A percentile compares a stretch with the other conserved stretches of the same genome.
Evolutionary conservation across 2,888 invertebrate genomes (phyloP).

Genomic region (Cephalotes varians): DNA sequence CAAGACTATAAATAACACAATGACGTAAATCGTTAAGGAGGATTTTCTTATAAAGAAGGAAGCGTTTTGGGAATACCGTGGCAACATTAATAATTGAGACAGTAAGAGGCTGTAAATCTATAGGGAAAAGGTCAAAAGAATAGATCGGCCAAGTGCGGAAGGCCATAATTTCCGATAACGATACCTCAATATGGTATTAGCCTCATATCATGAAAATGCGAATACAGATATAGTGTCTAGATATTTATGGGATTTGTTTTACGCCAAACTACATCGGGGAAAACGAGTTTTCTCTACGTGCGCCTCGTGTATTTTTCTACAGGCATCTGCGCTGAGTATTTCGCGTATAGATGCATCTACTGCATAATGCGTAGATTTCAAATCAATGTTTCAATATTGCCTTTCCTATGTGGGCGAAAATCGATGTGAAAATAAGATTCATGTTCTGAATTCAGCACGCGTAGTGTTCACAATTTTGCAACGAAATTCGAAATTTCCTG

Average conservation of each 20-base stretch:
- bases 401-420: background rate
- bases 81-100: slow-evolving; percentile 20
- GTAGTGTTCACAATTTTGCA: background rate
- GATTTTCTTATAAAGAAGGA: background rate
- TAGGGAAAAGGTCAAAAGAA: slow-evolving; percentile 15
- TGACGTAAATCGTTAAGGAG: slow-evolving; percentile 1
- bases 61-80: background rate
- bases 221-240: background rate
- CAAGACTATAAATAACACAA: slow-evolving; percentile 3
- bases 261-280: background rate
- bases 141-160: background rate
- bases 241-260: slow-evolving; percentile 29
- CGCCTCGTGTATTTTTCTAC: background rate
- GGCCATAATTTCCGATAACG: slow-evolving; percentile 21
- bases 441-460: background rate
- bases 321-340: slow-evolving; percentile 1
- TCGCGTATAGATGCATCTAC: slow-evolving; percentile 40
- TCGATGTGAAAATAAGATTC: slow-evolving; percentile 27
- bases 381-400: slow-evolving; percentile 43
- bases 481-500: background rate
- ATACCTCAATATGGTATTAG: background rate
- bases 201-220: slow-evolving; percentile 7
- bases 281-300: slow-evolving; percentile 1
- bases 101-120: slow-evolving; percentile 23
- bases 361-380: slow-evolving; percentile 26